Conservation (phyloP, 2,797 vertebrate species). For the Falco rusticolus region DNA sequence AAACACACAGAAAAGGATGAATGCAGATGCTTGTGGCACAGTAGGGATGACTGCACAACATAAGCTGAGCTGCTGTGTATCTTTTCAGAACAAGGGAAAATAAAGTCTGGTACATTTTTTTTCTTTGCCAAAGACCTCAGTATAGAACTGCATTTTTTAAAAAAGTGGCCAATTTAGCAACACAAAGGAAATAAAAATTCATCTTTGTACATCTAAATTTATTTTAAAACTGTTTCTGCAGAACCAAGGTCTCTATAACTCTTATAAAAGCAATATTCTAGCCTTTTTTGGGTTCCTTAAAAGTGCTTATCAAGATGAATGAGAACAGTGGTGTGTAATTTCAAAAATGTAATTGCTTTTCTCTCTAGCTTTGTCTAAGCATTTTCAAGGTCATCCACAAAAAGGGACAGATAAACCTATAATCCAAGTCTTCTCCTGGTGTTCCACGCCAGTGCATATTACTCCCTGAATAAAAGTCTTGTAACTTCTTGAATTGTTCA, state of each 20-base stretch:
- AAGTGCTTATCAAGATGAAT: slow-evolving; percentile 85
- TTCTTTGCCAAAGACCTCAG: neutral
- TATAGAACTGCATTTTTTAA: neutral
- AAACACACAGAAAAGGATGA: neutral
- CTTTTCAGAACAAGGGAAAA: neutral
- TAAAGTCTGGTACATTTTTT: neutral
- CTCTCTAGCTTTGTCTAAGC: slow-evolving; percentile 70
- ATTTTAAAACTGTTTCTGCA: slow-evolving; percentile 71
- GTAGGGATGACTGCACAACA: neutral
- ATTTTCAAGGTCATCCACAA: slow-evolving; percentile 78
- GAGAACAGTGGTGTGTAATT: slow-evolving; percentile 81
- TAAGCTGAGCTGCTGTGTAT: neutral
- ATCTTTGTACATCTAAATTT: slow-evolving; percentile 78
- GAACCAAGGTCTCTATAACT: slow-evolving; percentile 63
- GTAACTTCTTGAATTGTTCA: neutral
- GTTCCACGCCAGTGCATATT: neutral
- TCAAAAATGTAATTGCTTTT: slow-evolving; percentile 85
- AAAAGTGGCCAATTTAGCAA: slow-evolving; percentile 63
- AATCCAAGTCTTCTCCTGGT: slow-evolving; percentile 55
- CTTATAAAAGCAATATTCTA: slow-evolving; percentile 72
- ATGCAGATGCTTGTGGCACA: neutral
- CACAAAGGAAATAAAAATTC: slow-evolving; percentile 75
- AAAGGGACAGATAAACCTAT: slow-evolving; percentile 53
- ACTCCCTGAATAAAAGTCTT: neutral
- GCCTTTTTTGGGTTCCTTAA: slow-evolving; percentile 75